Evolutionary conservation across 1,140 invertebrate genomes (phyloP).

Genomic region (Leptopilina boulardi): DNA sequence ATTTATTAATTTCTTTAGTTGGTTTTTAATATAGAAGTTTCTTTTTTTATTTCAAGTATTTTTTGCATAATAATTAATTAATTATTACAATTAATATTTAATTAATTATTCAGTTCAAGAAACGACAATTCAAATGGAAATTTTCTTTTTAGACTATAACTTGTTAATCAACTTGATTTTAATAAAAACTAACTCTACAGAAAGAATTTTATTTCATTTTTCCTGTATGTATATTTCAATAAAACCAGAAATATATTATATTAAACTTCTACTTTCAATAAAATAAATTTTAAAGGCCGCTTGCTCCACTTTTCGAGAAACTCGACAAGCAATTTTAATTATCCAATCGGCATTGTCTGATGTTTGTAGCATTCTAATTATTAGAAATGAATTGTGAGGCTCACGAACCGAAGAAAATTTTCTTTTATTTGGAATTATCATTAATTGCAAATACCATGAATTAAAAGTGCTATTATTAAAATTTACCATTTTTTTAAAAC

Average conservation of each 20-base stretch:
- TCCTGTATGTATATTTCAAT: background rate
- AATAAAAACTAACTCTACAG: background rate
- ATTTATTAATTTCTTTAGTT: too few relatives aligned
- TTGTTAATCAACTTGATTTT: background rate
- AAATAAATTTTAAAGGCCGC: background rate
- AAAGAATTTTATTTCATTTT: background rate
- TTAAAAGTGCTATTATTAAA: too few relatives aligned
- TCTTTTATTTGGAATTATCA: background rate
- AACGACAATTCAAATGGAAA: background rate
- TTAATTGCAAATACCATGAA: too few relatives aligned
- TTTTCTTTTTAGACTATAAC: background rate
- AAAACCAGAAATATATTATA: background rate
- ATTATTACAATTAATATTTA: too few relatives aligned
- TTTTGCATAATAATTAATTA: too few relatives aligned
- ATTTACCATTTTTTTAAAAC: too few relatives aligned
- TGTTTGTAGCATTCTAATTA: background rate
- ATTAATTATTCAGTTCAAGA: too few relatives aligned
- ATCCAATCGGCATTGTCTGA: background rate
- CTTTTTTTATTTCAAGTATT: too few relatives aligned
- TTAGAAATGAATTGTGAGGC: background rate
- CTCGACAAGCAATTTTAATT: background rate
- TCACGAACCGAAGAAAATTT: background rate
- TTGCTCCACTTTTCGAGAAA: background rate
- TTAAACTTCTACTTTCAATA: slow-evolving; percentile 4
- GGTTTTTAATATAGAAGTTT: too few relatives aligned